A percentile compares a stretch with the other conserved stretches of the same genome.
Evolutionary conservation across 2,797 vertebrate species (phyloP).

Genomic region (Huso huso): DNA sequence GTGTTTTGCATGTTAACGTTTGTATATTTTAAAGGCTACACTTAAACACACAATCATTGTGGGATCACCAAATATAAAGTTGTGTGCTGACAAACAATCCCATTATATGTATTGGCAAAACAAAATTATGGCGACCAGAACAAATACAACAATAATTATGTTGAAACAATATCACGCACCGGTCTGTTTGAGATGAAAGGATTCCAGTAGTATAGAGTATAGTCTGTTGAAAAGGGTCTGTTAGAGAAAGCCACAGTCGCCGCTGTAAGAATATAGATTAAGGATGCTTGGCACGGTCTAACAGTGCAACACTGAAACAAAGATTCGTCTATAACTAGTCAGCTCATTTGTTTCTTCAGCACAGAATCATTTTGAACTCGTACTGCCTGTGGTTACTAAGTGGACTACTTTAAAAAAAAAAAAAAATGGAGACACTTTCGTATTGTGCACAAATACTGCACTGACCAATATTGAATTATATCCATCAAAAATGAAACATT

Average conservation of each 20-base stretch:
- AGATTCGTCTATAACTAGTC: slow-evolving; percentile 37
- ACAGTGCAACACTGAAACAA: slow-evolving; percentile 50
- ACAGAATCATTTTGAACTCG: slow-evolving; percentile 28
- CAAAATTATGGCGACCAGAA: too few relatives aligned
- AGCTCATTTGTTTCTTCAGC: slow-evolving; percentile 33
- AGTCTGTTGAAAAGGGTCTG: background rate
- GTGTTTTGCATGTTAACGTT: too few relatives aligned
- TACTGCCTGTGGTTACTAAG: slow-evolving; percentile 16
- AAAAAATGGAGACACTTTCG: background rate
- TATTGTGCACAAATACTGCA: background rate
- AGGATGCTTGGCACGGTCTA: slow-evolving; percentile 49
- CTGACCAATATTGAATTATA: background rate
- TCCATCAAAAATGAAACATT: too few relatives aligned
- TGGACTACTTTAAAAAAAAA: slow-evolving; percentile 1
- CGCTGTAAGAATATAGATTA: slow-evolving; percentile 55
- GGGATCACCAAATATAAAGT: too few relatives aligned
- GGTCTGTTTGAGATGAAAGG: too few relatives aligned
- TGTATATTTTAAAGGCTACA: too few relatives aligned
- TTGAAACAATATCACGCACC: too few relatives aligned
- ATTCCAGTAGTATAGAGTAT: too few relatives aligned
- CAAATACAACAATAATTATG: too few relatives aligned
- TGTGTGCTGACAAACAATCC: too few relatives aligned
- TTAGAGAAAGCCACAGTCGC: background rate
- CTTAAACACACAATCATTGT: too few relatives aligned
- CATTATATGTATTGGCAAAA: too few relatives aligned